Conservation (phyloP, 2,888 invertebrate genomes). For the Cartodere bifasciata region DNA sequence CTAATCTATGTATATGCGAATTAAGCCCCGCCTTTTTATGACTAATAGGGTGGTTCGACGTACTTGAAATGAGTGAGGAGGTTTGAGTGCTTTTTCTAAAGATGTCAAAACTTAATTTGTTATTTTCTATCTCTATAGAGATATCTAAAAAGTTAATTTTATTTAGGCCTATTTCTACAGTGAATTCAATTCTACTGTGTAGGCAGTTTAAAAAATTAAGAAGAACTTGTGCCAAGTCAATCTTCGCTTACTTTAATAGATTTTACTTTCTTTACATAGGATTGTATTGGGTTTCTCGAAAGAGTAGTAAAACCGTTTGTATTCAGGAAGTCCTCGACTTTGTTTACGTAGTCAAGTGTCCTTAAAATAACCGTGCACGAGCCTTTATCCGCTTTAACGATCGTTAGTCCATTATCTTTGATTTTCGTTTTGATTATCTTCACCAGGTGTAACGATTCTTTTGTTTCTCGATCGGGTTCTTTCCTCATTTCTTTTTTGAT, state of each 20-base stretch:
- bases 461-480: too few relatives aligned
- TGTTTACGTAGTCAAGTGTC: constrained; percentile 2
- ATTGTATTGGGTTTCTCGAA: background rate
- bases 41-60: constrained; percentile 3
- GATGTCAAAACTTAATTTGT: background rate
- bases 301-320: constrained; percentile 5
- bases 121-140: background rate
- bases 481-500: too few relatives aligned
- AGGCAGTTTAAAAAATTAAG: constrained; percentile 1
- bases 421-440: constrained; percentile 5
- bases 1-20: constrained; percentile 2
- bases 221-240: constrained; percentile 3
- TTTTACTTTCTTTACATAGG: constrained; percentile 2
- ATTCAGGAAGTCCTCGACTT: constrained; percentile 6
- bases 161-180: constrained; percentile 6
- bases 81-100: constrained; percentile 6
- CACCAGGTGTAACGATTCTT: too few relatives aligned
- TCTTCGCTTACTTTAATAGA: constrained; percentile 5
- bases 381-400: constrained; percentile 7
- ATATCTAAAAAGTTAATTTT: constrained; percentile 7
- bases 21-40: constrained; percentile 4
- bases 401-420: background rate
- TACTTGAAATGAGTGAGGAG: background rate
- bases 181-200: constrained; percentile 2
- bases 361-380: constrained; percentile 5